Evolutionary conservation across 2,113 vertebrate genomes (phyloP).

Genomic region (Atractosteus spatula): DNA sequence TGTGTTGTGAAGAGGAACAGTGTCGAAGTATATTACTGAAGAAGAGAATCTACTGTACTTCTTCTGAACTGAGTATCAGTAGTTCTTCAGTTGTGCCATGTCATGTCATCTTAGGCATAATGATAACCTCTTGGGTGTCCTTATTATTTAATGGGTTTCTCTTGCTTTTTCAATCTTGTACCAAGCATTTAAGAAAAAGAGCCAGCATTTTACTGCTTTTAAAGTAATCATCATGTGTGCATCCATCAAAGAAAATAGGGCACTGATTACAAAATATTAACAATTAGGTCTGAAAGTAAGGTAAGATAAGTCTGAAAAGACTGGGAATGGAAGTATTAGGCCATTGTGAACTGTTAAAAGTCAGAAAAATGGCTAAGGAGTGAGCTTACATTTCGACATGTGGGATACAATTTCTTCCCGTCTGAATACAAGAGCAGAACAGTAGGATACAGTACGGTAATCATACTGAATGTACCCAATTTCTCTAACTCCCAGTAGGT

Average conservation of each 20-base stretch:
- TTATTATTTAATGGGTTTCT: neutral
- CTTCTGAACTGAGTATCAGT: neutral
- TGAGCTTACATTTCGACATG: constrained; percentile 26
- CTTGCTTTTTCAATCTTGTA: neutral
- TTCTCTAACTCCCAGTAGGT: constrained; percentile 23
- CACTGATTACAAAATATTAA: constrained; percentile 38
- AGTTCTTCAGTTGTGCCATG: constrained; percentile 4
- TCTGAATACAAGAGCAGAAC: constrained; percentile 32
- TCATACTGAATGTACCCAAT: constrained; percentile 19
- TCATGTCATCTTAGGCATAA: constrained; percentile 15
- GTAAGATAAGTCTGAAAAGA: constrained; percentile 38
- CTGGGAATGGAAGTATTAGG: constrained; percentile 31
- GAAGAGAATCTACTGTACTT: neutral
- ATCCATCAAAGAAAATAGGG: constrained; percentile 53
- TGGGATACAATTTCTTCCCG: constrained; percentile 9
- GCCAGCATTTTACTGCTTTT: constrained; percentile 38
- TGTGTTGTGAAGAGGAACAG: neutral
- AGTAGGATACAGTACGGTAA: constrained; percentile 35
- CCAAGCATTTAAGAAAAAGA: constrained; percentile 25
- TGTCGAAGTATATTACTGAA: neutral
- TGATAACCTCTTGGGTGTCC: neutral
- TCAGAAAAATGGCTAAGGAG: constrained; percentile 12
- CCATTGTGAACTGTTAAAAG: constrained; percentile 45
- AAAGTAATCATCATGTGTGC: constrained; percentile 41
- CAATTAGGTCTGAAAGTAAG: constrained; percentile 38